Base-by-base conservation (phyloP, 1,140 invertebrate species). In the Babylonia areolata region DNA sequence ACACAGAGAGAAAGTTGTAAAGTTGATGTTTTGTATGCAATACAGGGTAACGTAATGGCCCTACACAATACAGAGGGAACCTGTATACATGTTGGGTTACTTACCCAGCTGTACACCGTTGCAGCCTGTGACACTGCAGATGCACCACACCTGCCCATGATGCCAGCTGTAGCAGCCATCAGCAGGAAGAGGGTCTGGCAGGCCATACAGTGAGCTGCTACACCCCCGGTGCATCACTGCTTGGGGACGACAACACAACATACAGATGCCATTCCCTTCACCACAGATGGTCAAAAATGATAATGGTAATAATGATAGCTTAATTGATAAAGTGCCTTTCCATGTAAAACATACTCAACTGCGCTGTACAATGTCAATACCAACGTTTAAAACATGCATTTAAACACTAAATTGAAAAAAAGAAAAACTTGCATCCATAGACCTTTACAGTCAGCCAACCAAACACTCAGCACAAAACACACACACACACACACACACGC, bases 81-180 rank as follows among this genome's bases (percentile, higher is more conserved):
- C n/a, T n/a, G n/a, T n/a, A n/a, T n/a, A n/a, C n/a, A n/a, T n/a
- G n/a, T n/a, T n/a, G n/a, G n/a, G n/a, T n/a, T n/a, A 3, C 6
- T 5, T 64, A 81, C 80, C 80, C 31, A 81, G 37, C 15, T 9
- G 11, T 9, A 35, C 39, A 3, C 42, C 37, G 80, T 81, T 81
- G 42, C 80, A 81, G 37, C 42, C 33, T n/a, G 37, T 17, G 23
- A 35, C 51, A 51, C 3, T 23, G 80, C 80, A 81, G 80, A 81
- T 51, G 42, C 80, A 81, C 80, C 80, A 81, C 39, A 51, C 42
- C 42, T 81, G 17, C 17, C 28, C 58, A 9, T 51, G 31, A n/a
- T 28, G 39, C 37, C 42, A 51, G 12, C 12, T 81, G 80, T 81
- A 81, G 80, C 80, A 81, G 5, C 80, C 80, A 40, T 81, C 80